Evolutionary conservation across 2,888 invertebrate genomes (phyloP), one percentile per base, ranked within the genome.

Genomic region (Tanytarsus gracilentus): DNA sequence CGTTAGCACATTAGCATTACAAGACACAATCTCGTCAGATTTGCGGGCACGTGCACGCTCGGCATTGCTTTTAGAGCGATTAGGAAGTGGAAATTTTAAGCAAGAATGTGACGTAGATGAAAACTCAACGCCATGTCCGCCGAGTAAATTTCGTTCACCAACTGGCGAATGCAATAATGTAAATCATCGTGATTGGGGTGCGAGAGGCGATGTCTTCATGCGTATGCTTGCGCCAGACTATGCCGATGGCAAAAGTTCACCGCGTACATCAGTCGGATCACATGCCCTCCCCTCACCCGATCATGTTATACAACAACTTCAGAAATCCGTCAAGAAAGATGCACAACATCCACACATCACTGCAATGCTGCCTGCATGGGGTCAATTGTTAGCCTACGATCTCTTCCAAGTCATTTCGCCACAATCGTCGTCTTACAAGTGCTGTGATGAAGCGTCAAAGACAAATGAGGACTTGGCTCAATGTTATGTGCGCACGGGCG

Each of bases 121-220:
- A 25, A 36, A 62, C 18, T 18, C 36, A 23, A 6, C 81, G 65
- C 79, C 82, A 11, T 90, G 90, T 68, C 88, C 88, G 8, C 88
- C 88, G 2, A 86, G 84, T 75, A 89, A 88, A 72, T 92, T 85
- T 74, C 79, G 93, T 58, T 83, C 85, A 62, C 81, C 85, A 1
- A 86, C 85, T 49, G 92, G 90, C 0, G 84, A 86, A 68, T 94
- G 94, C 75, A 94, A 94, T 74, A 94, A 94, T 69, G 85, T 93
- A 2, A 78, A 88, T 39, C 87, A 89, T 70, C 80, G 89, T 1
- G 82, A 83, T 25, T 90, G 91, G 88, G 93, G 92, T 1, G 79
- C 85, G 59, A 78, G 89, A 30, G 86, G 88, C 7, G 86, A 87
- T 58, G 80, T 86, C 4, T 88, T 89, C 71, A 73, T 88, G 33